phyloP scores from a whole-genome alignment of 2,888 invertebrate genomes.

The Pristionchus exspectatus region DNA sequence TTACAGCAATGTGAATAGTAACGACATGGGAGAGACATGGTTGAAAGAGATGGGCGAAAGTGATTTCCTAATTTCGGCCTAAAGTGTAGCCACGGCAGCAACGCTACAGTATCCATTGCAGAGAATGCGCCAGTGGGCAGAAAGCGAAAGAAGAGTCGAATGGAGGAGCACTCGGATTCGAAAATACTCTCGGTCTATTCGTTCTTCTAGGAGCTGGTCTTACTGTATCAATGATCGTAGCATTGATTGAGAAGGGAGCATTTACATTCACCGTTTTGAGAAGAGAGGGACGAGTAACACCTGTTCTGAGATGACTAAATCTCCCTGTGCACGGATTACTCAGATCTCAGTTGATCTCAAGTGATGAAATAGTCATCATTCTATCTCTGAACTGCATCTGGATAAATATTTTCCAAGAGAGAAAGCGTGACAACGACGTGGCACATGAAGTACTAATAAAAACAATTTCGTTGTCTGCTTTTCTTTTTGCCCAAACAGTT shows the following conservation, averaged over 20 bases:
- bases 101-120: conserved; percentile 23
- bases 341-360: conserved; percentile 34
- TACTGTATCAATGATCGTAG: conserved; percentile 39
- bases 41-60: not conserved
- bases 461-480: not conserved
- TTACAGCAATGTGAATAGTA: not conserved
- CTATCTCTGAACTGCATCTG: not conserved
- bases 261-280: conserved; percentile 29
- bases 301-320: conserved; percentile 37
- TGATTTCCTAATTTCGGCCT: not conserved
- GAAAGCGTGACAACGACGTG: not conserved
- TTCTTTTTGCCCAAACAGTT: conserved; percentile 22
- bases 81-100: too few relatives aligned
- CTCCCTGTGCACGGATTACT: not conserved
- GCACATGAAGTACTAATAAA: not conserved
- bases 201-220: conserved; percentile 92
- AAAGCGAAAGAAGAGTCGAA: conserved; percentile 10
- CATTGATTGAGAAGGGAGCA: conserved; percentile 50
- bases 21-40: not conserved
- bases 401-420: conserved; percentile 22
- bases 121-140: conserved; percentile 28
- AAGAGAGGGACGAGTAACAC: conserved; percentile 1
- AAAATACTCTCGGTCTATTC: conserved; percentile 93
- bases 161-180: conserved; percentile 82
- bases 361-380: conserved; percentile 8